A percentile compares a stretch with the other conserved stretches of the same genome.
phyloP scores from a whole-genome alignment of 2,888 invertebrate species.

The Thera britannica region DNA sequence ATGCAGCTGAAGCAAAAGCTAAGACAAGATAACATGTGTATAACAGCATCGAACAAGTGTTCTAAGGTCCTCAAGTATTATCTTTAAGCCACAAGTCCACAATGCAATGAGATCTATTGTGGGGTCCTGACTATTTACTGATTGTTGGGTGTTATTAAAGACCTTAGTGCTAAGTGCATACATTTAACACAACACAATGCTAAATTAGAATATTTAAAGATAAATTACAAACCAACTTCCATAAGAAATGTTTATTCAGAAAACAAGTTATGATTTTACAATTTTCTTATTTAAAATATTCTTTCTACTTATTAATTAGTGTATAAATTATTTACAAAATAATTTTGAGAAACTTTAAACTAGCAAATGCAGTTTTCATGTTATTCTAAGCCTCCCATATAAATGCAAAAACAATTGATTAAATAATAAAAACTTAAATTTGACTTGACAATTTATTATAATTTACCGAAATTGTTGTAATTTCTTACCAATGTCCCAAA shows the following conservation, averaged over 20 bases:
- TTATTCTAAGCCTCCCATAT: neutral
- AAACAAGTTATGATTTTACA: conserved; percentile 18
- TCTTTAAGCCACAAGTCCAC: neutral
- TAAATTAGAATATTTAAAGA: too few relatives aligned
- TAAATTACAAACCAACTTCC: neutral
- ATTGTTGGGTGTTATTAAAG: neutral
- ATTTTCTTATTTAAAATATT: conserved; percentile 8
- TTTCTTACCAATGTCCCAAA: neutral
- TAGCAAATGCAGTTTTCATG: conserved; percentile 5
- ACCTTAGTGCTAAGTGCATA: neutral
- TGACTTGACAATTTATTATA: too few relatives aligned
- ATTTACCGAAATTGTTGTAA: too few relatives aligned
- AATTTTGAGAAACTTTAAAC: conserved; percentile 1
- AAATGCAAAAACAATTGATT: too few relatives aligned
- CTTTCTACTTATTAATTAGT: conserved; percentile 1
- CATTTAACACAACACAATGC: neutral
- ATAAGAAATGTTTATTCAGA: conserved; percentile 20
- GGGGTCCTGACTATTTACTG: neutral
- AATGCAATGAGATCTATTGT: neutral
- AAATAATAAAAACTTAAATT: too few relatives aligned
- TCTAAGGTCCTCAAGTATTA: too few relatives aligned
- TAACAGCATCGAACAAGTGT: neutral
- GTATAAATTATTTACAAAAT: conserved; percentile 17
- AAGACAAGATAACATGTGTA: conserved; percentile 69
- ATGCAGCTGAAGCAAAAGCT: conserved; percentile 90